These are phyloP conservation scores for Anthopleura sola DNA, from an alignment of 64 coral and sea anemone species.

Conservation along the genomic window DNA sequence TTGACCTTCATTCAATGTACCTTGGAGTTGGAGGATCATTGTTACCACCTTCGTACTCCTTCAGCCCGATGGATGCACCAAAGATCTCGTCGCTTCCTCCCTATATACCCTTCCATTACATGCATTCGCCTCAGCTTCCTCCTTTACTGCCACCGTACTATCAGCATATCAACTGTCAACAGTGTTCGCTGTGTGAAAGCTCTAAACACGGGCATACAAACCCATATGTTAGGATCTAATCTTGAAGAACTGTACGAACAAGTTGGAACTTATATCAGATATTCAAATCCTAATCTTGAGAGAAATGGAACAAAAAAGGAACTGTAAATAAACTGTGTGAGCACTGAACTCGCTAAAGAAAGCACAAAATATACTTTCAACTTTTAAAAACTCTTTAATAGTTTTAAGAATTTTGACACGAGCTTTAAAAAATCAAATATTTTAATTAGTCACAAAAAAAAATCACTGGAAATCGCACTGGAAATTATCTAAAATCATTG, in stretches of 20 bases:
- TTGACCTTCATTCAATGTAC: conserved; percentile 66
- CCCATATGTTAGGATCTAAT: conserved; percentile 83
- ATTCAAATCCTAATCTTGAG: neutral
- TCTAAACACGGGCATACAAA: conserved; percentile 59
- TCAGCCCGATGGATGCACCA: conserved; percentile 65
- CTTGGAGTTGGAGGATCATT: conserved; percentile 36
- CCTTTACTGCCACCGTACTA: conserved; percentile 68
- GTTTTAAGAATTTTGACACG: neutral
- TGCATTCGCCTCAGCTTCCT: conserved; percentile 62
- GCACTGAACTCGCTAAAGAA: neutral
- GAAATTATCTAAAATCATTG: too few species aligned
- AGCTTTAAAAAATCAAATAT: neutral
- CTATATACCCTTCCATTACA: conserved; percentile 77
- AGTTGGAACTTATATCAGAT: neutral
- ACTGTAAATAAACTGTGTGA: neutral
- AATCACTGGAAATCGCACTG: too few species aligned
- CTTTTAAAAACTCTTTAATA: neutral
- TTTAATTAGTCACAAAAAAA: neutral
- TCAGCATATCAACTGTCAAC: conserved; percentile 78
- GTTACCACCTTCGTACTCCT: conserved; percentile 57
- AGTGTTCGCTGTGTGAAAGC: conserved; percentile 75
- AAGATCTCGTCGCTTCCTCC: conserved; percentile 67
- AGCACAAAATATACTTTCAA: neutral
- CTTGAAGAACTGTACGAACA: neutral
- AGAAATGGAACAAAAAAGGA: neutral